Base-by-base conservation (phyloP, 2,113 vertebrate species). In the Zapornia atra region DNA sequence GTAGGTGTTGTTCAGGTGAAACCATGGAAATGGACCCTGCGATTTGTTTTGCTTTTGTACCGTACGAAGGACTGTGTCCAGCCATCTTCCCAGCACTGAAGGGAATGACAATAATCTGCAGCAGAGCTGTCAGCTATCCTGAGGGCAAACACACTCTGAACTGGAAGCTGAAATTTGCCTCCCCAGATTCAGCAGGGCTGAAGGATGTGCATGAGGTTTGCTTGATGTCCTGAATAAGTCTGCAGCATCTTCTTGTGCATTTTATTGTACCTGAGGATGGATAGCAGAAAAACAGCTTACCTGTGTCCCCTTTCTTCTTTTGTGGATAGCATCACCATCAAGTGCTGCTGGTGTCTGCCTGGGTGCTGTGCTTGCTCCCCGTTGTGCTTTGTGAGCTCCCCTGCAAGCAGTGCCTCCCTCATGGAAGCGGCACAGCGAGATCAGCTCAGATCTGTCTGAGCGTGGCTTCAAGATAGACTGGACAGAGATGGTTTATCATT, bases 1-100 rank as follows among this genome's bases (percentile, higher is more conserved):
- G 2, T 29, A 2, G 0, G 0, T 91, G 34, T 20, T 4, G 2
- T 42, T 82, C 19, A 3, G 51, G 26, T 42, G 53, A 70, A 72
- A 50, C 24, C 31, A 31, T 10, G 33, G 64, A 34, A 71, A 9
- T 10, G 2, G 24, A 6, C 38, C 21, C 5, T 50, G 8, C 24
- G 26, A 16, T 31, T 73, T 9, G 2, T 36, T 69, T 61, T 72
- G 44, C 36, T 51, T 51, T 36, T 65, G 19, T 54, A n/a, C 33
- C 1, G 1, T 28, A 8, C 0, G 9, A 48, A 61, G 61, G 54
- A 33, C 66, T 44, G 81, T 61, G 69, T 12, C 33, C 53, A 26
- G 34, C 22, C 3, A 1, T 33, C 64, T 56, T 48, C 48, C 59
- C 57, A 11, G 78, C 28, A 13, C 60, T 36, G 54, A 16, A 38